Evolutionary conservation across 2,888 invertebrate species (phyloP).

Genomic region (Caradrina kadenii): DNA sequence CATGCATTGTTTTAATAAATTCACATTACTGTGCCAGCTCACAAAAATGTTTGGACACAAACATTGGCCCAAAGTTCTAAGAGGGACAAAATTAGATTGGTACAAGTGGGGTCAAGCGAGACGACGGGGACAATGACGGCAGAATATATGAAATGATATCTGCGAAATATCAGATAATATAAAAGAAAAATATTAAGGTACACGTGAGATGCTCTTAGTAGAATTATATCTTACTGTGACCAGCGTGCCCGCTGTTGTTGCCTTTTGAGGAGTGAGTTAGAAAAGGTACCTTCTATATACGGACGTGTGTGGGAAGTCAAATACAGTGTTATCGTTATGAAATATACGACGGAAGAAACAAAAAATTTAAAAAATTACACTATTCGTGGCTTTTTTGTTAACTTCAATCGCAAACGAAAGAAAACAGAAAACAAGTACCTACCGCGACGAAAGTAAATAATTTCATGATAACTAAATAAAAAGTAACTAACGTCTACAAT

Average conservation of each 20-base stretch:
- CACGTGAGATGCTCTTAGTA: constrained; percentile 51
- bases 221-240: constrained; percentile 38
- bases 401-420: not conserved
- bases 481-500: constrained; percentile 67
- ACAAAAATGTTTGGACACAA: constrained; percentile 48
- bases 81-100: constrained; percentile 84
- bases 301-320: too few relatives aligned
- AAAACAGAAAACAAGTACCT: constrained; percentile 14
- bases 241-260: not conserved
- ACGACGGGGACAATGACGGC: constrained; percentile 79
- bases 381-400: not conserved
- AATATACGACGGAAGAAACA: too few relatives aligned
- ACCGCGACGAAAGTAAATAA: constrained; percentile 39
- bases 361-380: not conserved
- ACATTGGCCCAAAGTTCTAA: constrained; percentile 68
- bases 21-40: constrained; percentile 1
- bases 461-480: constrained; percentile 54
- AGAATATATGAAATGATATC: constrained; percentile 81
- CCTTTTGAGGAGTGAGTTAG: not conserved
- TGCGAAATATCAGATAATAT: constrained; percentile 64
- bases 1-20: not conserved
- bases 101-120: constrained; percentile 86
- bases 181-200: constrained; percentile 61
- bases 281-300: not conserved
- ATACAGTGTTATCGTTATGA: too few relatives aligned